Base-by-base conservation (phyloP, 2,888 invertebrate species). In the Parasteatoda lunata region DNA sequence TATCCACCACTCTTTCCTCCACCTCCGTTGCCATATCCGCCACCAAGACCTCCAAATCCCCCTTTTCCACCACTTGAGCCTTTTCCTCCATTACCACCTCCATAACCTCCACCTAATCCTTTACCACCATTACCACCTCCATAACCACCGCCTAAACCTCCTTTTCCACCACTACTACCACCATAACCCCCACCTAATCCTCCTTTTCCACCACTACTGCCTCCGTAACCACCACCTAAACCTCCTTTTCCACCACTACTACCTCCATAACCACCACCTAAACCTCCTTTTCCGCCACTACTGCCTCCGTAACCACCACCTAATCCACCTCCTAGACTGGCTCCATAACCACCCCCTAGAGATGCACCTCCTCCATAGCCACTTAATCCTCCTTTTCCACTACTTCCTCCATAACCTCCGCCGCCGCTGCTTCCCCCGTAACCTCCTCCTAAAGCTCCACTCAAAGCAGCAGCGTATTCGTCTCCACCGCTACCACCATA, bases 151-250 rank as follows among this genome's bases (percentile, higher is more conserved):
- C 76, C 59, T 47, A 51, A 54, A 15, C 82, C 82, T 7, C 76
- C 51, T 64, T 68, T 66, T 48, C 52, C 30, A 15, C 72, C 70
- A n/a, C 64, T 11, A 51, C 54, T 59, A 3, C 54, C 54, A 0
- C 70, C 45, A 15, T 52, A n/a, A 7, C 54, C 54, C n/a, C 79
- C 79, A 48, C 79, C 71, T 7, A 15, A 48, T 76, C 79, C 71
- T 47, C 79, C 71, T 15, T 64, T 59, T 15, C 15, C 1, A 6
- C 81, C 81, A 11, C 68, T 47, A 5, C 54, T 45, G 4, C 80
- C 75, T 13, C 81, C 81, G 13, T 73, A 66, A 30, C 85, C 85
- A 49, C 80, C 80, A 48, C 76, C 77, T 6, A 15, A 65, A 51
- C 73, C 70, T 8, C 73, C 77, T 65, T 79, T 75, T 30, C 69